Conservation (phyloP, 1,140 invertebrate genomes). For the Lasioglossum baleicum region DNA sequence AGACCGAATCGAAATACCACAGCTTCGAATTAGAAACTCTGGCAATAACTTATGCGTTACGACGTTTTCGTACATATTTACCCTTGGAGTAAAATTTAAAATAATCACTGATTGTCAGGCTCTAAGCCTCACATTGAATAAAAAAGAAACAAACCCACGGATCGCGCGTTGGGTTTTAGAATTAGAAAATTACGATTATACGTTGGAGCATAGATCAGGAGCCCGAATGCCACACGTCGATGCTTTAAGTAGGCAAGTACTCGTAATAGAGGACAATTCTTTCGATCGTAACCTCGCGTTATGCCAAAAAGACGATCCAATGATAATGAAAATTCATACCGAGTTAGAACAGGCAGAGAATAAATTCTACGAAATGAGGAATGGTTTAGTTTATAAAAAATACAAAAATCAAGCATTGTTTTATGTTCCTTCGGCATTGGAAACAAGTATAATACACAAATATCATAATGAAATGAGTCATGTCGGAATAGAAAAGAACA, state of each 20-base stretch:
- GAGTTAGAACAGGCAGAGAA: too few relatives aligned
- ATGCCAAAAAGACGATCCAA: neutral
- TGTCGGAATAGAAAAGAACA: too few relatives aligned
- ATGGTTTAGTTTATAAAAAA: too few relatives aligned
- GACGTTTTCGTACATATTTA: conserved; percentile 1
- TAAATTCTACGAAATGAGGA: too few relatives aligned
- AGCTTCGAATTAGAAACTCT: conserved; percentile 20
- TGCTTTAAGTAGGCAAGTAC: neutral
- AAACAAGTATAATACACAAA: too few relatives aligned
- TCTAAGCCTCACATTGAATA: neutral
- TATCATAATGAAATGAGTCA: too few relatives aligned
- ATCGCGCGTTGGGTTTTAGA: neutral
- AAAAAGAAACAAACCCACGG: too few relatives aligned
- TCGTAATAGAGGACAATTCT: conserved; percentile 1
- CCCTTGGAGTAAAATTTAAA: conserved; percentile 6
- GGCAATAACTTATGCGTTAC: conserved; percentile 6
- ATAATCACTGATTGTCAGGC: conserved; percentile 16
- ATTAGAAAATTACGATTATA: neutral
- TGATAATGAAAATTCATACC: too few relatives aligned
- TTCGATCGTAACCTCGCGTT: conserved; percentile 19
- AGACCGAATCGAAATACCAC: neutral
- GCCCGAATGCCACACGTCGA: neutral
- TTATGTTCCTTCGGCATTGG: too few relatives aligned
- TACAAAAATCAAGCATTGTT: too few relatives aligned
- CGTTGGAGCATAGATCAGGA: neutral